Percentiles rank a stretch among this genome's conserved stretches.
These are phyloP conservation scores for Dynastes tityus DNA, from an alignment of 2,888 invertebrate genomes.

Conservation along the genomic window DNA sequence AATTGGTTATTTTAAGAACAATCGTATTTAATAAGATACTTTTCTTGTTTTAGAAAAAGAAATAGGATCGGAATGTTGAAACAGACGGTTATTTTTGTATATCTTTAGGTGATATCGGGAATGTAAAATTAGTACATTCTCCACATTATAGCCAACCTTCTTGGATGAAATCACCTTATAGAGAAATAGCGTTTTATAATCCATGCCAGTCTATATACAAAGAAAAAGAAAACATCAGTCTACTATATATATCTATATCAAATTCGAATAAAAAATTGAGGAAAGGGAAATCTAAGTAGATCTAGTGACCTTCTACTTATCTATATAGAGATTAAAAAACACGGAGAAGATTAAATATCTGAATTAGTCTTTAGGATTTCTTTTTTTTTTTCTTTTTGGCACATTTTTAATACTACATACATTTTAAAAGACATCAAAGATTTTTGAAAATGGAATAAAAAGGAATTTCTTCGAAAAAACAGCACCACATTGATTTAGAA, in stretches of 20 bases:
- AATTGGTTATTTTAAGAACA: background rate
- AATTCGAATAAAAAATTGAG: too few relatives aligned
- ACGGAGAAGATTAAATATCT: background rate
- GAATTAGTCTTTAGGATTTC: background rate
- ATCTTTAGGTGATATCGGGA: background rate
- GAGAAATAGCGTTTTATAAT: too few relatives aligned
- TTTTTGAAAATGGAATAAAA: constrained; percentile 2
- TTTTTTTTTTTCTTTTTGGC: constrained; percentile 22
- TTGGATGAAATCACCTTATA: too few relatives aligned
- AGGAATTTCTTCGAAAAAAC: constrained; percentile 6
- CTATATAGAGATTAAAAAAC: too few relatives aligned
- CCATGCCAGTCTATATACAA: too few relatives aligned
- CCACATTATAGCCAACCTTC: too few relatives aligned
- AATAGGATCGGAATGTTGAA: background rate
- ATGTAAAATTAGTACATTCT: too few relatives aligned
- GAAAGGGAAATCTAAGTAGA: too few relatives aligned
- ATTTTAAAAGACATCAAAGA: constrained; percentile 19
- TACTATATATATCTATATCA: too few relatives aligned
- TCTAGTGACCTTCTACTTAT: too few relatives aligned
- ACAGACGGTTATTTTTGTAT: background rate
- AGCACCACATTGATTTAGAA: constrained; percentile 38
- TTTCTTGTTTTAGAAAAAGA: background rate
- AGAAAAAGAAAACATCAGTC: too few relatives aligned
- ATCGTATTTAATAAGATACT: constrained; percentile 3
- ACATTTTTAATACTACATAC: constrained; percentile 11